Evolutionary conservation across 2,797 vertebrate species (phyloP), one percentile per base, ranked within the genome.

Genomic region (Avahi laniger): DNA sequence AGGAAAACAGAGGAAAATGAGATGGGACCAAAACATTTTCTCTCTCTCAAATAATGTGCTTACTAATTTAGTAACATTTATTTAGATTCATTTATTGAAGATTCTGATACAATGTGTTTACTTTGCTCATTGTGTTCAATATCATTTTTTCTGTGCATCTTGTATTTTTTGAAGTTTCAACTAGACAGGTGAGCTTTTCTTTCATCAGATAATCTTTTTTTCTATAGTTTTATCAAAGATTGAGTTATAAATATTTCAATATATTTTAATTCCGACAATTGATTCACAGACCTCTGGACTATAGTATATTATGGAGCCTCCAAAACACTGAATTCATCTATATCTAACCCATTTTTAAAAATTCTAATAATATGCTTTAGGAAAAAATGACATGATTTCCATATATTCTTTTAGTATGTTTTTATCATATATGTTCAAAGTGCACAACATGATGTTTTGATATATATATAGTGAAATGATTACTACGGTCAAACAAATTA

Each of bases 81-180:
- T 73, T 91, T 46, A 89, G 18, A 86, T 50, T 83, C 33, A 63
- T 30, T 88, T 94, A 63, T 48, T 41, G 89, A 85, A 89, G 30
- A 83, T 92, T 78, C 46, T 48, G 15, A 86, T n/a, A 4, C 22
- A 69, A 41, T 38, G 33, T 63, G 43, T 65, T 81, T 54, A 61
- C 20, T 91, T 88, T 67, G 11, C 20, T 72, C 15, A 72, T 38
- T 78, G 8, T 93, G n/a, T 46, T 88, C 67, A 84, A 22, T 69
- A 76, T 76, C 0, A 95, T 72, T 61, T 91, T 96, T 86, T 65
- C 57, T 82, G n/a, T 70, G 35, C 4, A 65, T 88, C 22, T 78
- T 59, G 82, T 41, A 17, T 1, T 78, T 89, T 85, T 92, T 92
- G 26, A 88, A 92, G 93, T 96, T 85, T 67, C 78, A 85, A 94